phyloP scores from a whole-genome alignment of 2,888 invertebrate genomes.

The Morpho deidamia region DNA sequence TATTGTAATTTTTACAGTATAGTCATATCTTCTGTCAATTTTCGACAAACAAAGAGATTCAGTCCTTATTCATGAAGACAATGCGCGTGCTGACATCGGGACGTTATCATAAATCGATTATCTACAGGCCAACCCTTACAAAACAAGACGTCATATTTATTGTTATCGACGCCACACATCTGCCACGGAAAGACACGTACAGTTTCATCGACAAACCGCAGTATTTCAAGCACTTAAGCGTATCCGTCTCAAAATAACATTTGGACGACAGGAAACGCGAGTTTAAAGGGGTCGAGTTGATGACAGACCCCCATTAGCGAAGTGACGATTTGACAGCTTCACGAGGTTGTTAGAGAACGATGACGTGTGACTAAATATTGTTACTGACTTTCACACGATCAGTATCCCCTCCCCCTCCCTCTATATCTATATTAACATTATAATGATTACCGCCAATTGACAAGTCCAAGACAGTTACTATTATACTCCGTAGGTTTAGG shows the following conservation, averaged over 20 bases:
- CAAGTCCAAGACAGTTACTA: too few species aligned
- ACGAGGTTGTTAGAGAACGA: constrained; percentile 45
- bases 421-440: constrained; percentile 35
- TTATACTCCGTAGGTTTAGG: too few species aligned
- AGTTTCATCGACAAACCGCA: constrained; percentile 20
- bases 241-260: constrained; percentile 36
- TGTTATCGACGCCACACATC: constrained; percentile 20
- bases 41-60: not conserved
- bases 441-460: too few species aligned
- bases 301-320: constrained; percentile 68
- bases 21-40: not conserved
- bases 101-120: constrained; percentile 14
- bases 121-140: constrained; percentile 5
- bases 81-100: not conserved
- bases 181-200: constrained; percentile 17
- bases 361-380: constrained; percentile 45
- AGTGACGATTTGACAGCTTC: constrained; percentile 65
- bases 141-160: constrained; percentile 9
- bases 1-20: too few species aligned
- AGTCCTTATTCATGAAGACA: too few species aligned
- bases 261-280: constrained; percentile 57
- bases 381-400: constrained; percentile 56
- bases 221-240: constrained; percentile 29
- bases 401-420: too few species aligned
- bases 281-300: constrained; percentile 63